Evolutionary conservation across 1,140 invertebrate species (phyloP), one percentile per base, ranked within the genome.

Genomic region (Propsilocerus akamusi): DNA sequence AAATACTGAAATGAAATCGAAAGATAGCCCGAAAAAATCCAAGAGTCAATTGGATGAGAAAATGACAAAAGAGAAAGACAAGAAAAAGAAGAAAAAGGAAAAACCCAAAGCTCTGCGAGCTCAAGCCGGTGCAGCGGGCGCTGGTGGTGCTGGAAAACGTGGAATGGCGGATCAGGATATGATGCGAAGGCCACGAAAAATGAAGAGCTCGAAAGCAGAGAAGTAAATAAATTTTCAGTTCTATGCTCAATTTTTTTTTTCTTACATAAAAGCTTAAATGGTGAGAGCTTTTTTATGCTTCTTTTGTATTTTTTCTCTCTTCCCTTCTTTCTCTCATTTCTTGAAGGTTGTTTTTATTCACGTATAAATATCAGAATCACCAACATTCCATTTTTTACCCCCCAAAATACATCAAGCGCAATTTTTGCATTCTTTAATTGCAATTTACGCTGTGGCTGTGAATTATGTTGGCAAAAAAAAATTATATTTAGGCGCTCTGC

Each of bases 251-350:
- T 8, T n/a, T 30, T n/a, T 11, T 30, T 30, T 30, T 30, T 30
- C 10, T 41, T 20, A 20, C 34, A 20, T 30, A 10, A 41, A 41
- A 41, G 34, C 34, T 41, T 37, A 6, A 14, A 12, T 37, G 32
- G 14, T 37, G 32, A 37, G 32, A 37, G 32, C 32, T 37, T 41
- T 41, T n/a, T 41, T 41, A 41, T 41, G 34, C 34, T 41, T 41
- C n/a, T n/a, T n/a, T n/a, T n/a, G n/a, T n/a, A n/a, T n/a, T n/a
- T 41, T 41, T 17, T 41, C 22, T 41, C 34, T 41, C 22, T 41
- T 30, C 6, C 6, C n/a, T 30, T 30, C n/a, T 30, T 30, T 30
- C 17, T 41, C 22, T 41, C n/a, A n/a, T n/a, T n/a, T n/a, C n/a
- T n/a, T n/a, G n/a, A n/a, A n/a, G n/a, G n/a, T n/a, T n/a, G n/a